These are phyloP conservation scores for Ceratothoa steindachneri DNA, from an alignment of 2,888 invertebrate genomes.

Conservation along the genomic window DNA sequence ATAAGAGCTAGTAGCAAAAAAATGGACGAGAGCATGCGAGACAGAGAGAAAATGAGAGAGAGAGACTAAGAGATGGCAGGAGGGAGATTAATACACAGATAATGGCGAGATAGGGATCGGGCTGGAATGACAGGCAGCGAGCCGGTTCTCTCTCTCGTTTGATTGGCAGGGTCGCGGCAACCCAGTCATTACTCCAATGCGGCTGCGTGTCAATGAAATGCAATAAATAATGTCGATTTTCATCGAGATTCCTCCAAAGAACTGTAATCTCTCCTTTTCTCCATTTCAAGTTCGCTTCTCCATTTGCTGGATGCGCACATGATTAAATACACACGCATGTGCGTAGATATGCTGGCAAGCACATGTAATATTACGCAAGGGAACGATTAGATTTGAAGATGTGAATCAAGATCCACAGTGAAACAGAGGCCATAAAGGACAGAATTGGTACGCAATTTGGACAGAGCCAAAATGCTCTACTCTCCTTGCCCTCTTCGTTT, in stretches of 20 bases:
- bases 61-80: too few species aligned
- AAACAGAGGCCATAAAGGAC: too few species aligned
- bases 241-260: not conserved
- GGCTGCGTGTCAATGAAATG: not conserved
- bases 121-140: not conserved
- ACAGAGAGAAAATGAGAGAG: not conserved
- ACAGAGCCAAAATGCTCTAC: too few species aligned
- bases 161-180: not conserved
- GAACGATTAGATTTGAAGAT: too few species aligned
- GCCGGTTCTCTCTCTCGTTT: not conserved
- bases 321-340: too few species aligned
- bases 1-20: not conserved
- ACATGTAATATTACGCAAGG: too few species aligned
- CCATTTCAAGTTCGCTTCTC: too few species aligned
- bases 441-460: too few species aligned
- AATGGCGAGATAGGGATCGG: not conserved
- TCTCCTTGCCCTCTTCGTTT: too few species aligned
- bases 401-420: too few species aligned
- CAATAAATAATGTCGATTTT: conserved; percentile 15
- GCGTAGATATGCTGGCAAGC: too few species aligned
- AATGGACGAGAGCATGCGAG: not conserved
- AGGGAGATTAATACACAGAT: conserved; percentile 6
- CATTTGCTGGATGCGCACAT: too few species aligned
- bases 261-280: not conserved
- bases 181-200: not conserved